Percentiles rank a stretch among this genome's conserved stretches.
Evolutionary conservation across 2,113 vertebrate species (phyloP).

Genomic region (Panthera uncia): DNA sequence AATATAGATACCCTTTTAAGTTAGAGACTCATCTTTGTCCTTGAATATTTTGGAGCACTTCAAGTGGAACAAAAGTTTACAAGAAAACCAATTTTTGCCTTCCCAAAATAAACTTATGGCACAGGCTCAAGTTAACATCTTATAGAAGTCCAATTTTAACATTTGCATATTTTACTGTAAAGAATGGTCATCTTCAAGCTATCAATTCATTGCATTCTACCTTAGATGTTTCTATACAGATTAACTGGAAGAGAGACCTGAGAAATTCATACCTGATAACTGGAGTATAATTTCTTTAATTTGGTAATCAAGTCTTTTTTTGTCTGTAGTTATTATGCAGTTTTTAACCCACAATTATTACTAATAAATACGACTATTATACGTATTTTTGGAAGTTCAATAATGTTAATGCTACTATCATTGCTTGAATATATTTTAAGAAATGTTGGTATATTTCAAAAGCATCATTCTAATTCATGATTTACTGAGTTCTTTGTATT

Average conservation of each 20-base stretch:
- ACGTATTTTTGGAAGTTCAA: conserved; percentile 26
- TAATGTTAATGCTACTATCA: not conserved
- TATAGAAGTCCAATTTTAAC: not conserved
- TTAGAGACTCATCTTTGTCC: conserved; percentile 48
- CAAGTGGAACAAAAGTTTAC: conserved; percentile 66
- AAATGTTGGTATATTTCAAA: conserved; percentile 8
- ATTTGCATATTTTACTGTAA: conserved; percentile 18
- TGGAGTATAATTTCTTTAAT: not conserved
- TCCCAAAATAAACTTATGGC: conserved; percentile 50
- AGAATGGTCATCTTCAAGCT: not conserved
- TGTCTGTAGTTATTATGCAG: not conserved
- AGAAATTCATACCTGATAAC: not conserved
- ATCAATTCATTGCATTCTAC: not conserved
- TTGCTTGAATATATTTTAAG: conserved; percentile 37
- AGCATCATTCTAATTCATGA: conserved; percentile 16
- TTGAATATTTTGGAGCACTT: conserved; percentile 53
- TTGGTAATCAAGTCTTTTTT: not conserved
- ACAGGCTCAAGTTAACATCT: conserved; percentile 33
- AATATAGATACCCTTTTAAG: conserved; percentile 62
- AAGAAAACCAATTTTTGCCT: conserved; percentile 59
- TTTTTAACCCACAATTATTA: not conserved
- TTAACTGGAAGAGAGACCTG: not conserved
- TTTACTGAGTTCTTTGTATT: conserved; percentile 55
- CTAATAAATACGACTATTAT: not conserved
- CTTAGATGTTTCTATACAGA: not conserved